Percentiles rank a stretch among this genome's conserved stretches.
Conservation (phyloP, 92 coral and sea anemone species). For the Epizoanthus stellaris region DNA sequence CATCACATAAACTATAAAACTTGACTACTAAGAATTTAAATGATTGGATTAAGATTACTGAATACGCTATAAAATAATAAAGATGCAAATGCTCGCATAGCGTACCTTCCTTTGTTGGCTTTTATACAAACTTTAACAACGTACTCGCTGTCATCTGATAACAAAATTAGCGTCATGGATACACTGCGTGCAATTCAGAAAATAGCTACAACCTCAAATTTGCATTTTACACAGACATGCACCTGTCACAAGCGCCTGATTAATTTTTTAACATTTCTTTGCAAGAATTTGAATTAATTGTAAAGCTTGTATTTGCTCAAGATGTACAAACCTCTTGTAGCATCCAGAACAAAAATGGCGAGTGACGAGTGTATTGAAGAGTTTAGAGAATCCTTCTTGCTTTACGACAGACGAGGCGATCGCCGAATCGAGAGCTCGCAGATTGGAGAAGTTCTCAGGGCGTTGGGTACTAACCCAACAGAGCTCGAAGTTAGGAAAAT, state of each 20-base stretch:
- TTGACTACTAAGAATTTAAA: too few species aligned
- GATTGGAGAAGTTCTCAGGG: conserved; percentile 96
- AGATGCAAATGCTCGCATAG: background rate
- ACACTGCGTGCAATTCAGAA: background rate
- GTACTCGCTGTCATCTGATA: background rate
- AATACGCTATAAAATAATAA: too few species aligned
- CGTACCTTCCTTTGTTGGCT: background rate
- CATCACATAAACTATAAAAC: too few species aligned
- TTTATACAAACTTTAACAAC: background rate
- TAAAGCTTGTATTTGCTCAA: conserved; percentile 20
- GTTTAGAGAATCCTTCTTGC: conserved; percentile 79
- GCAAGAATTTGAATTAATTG: conserved; percentile 33
- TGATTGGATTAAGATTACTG: too few species aligned
- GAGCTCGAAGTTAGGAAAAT: conserved; percentile 87
- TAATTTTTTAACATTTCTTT: conserved; percentile 25
- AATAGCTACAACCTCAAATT: conserved; percentile 5
- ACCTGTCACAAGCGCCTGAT: conserved; percentile 31
- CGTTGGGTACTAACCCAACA: conserved; percentile 95
- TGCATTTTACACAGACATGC: conserved; percentile 33
- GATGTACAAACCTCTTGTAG: conserved; percentile 1
- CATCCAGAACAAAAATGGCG: conserved; percentile 1
- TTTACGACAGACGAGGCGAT: conserved; percentile 94
- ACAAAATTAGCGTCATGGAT: background rate
- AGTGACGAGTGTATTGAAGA: conserved; percentile 51
- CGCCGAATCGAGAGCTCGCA: conserved; percentile 80